These are phyloP conservation scores for Clupea harengus DNA, from an alignment of 2,113 vertebrate species.

Conservation along the genomic window DNA sequence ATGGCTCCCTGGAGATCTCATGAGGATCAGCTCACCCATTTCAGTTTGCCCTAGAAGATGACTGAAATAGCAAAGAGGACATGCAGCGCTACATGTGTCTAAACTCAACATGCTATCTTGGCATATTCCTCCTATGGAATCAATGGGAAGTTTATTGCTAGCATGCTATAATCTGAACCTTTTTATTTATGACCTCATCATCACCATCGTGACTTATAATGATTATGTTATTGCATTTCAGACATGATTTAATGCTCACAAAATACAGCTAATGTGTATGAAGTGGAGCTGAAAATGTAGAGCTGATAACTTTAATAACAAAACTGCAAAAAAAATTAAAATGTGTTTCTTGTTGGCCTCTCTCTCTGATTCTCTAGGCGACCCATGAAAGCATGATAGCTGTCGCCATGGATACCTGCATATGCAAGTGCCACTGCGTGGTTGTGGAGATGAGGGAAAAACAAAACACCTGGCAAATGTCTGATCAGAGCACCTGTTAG, in stretches of 20 bases:
- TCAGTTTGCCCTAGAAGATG: neutral
- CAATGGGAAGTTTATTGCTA: too few relatives aligned
- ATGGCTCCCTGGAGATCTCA: neutral
- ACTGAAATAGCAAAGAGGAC: neutral
- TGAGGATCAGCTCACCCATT: neutral
- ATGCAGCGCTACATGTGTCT: neutral
- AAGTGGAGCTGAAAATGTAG: neutral
- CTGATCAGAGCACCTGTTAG: neutral
- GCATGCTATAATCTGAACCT: neutral
- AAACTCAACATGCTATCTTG: neutral
- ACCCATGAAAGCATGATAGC: conserved; percentile 1
- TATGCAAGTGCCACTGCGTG: neutral
- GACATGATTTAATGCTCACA: too few relatives aligned
- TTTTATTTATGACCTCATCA: neutral
- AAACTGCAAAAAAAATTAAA: neutral
- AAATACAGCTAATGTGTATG: neutral
- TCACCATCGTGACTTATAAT: too few relatives aligned
- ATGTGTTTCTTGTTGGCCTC: neutral
- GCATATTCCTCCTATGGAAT: neutral
- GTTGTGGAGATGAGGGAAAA: neutral
- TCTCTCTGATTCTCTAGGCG: neutral
- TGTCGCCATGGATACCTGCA: neutral
- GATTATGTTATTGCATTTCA: too few relatives aligned
- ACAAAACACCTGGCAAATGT: conserved; percentile 8
- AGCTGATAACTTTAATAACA: neutral